Conservation (phyloP, 1,140 invertebrate species). For the Drosophila repleta region DNA sequence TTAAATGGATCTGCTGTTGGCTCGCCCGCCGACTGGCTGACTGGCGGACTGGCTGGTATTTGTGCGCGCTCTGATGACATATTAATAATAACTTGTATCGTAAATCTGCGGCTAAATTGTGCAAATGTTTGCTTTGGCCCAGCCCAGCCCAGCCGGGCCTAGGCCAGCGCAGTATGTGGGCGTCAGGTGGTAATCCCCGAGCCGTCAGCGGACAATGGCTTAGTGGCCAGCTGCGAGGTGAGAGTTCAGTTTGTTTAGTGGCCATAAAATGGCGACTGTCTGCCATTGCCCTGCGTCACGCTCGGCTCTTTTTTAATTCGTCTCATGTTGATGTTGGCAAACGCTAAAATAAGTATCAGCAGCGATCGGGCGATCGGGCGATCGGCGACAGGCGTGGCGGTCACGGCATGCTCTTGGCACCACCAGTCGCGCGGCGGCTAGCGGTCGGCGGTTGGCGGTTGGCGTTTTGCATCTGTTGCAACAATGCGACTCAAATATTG, state of each 20-base stretch:
- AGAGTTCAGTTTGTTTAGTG: conserved; percentile 74
- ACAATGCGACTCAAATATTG: conserved; percentile 34
- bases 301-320: conserved; percentile 13
- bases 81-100: conserved; percentile 83
- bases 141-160: too few species aligned
- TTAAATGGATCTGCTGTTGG: conserved; percentile 48
- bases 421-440: too few species aligned
- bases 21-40: too few species aligned
- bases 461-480: conserved; percentile 52
- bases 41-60: conserved; percentile 38
- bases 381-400: not conserved
- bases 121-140: conserved; percentile 43
- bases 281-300: conserved; percentile 9
- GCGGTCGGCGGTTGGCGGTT: conserved; percentile 4
- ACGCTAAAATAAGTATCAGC: conserved; percentile 4
- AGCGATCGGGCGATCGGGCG: not conserved
- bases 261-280: conserved; percentile 51
- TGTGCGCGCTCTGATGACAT: conserved; percentile 72
- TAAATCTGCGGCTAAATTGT: conserved; percentile 66
- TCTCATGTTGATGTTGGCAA: conserved; percentile 15
- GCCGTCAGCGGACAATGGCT: conserved; percentile 13
- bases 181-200: conserved; percentile 45
- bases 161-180: too few species aligned
- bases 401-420: not conserved
- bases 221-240: conserved; percentile 47